phyloP scores from a whole-genome alignment of 2,888 invertebrate species.

The Hypena proboscidalis region DNA sequence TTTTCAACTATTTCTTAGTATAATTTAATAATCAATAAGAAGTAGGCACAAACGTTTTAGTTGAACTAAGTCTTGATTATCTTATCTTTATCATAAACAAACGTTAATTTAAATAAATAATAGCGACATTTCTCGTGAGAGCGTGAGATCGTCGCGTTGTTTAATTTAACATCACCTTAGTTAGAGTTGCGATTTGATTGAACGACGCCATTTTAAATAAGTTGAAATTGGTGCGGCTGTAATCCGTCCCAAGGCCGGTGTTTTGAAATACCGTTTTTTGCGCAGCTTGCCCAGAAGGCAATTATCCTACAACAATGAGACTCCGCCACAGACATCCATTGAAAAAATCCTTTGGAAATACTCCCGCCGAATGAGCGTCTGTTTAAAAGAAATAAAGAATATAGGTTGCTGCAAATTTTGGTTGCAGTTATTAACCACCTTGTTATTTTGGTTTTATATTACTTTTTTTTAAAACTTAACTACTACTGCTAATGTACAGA shows the following conservation, averaged over 20 bases:
- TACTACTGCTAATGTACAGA: not conserved
- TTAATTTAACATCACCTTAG: conserved; percentile 20
- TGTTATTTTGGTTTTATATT: conserved; percentile 1
- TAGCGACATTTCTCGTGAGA: not conserved
- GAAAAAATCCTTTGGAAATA: conserved; percentile 40
- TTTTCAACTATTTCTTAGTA: too few species aligned
- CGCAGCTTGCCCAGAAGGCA: conserved; percentile 39
- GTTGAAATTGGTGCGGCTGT: conserved; percentile 36
- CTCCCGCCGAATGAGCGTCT: conserved; percentile 21
- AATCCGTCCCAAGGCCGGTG: conserved; percentile 44
- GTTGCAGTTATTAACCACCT: conserved; percentile 5
- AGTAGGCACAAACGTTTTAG: too few species aligned
- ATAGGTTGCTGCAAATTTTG: conserved; percentile 10
- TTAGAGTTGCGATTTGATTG: conserved; percentile 8
- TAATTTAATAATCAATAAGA: too few species aligned
- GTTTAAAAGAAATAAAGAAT: conserved; percentile 18
- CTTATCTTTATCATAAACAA: too few species aligned
- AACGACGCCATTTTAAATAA: conserved; percentile 36
- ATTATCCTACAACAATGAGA: conserved; percentile 54
- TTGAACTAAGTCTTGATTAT: too few species aligned
- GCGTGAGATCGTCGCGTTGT: conserved; percentile 1
- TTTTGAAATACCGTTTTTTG: conserved; percentile 51
- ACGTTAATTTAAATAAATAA: not conserved
- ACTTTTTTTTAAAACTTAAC: not conserved
- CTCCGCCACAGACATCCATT: conserved; percentile 37